phyloP scores from a whole-genome alignment of 2,113 vertebrate genomes.

The Syngnathoides biaculeatus region DNA sequence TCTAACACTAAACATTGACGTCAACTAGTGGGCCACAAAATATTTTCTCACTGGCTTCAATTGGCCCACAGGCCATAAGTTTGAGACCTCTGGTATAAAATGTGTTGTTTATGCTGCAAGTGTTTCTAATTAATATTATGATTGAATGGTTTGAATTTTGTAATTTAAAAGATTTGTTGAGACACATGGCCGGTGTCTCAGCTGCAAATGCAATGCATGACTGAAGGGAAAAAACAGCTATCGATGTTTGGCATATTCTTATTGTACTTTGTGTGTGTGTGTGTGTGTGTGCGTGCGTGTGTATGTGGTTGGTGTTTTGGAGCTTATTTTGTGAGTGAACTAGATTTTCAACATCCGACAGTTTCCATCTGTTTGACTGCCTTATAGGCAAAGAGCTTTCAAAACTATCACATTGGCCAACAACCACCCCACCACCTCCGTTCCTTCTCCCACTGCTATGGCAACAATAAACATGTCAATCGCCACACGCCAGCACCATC shows the following conservation, averaged over 20 bases:
- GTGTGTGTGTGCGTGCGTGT: constrained; percentile 28
- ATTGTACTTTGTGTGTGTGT: constrained; percentile 17
- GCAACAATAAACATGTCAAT: constrained; percentile 95
- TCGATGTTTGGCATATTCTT: neutral
- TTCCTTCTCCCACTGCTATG: constrained; percentile 80
- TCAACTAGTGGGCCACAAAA: too few species aligned
- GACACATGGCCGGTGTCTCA: constrained; percentile 17
- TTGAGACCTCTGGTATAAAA: neutral
- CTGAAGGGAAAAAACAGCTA: constrained; percentile 40
- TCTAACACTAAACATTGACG: too few species aligned
- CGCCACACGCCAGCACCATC: constrained; percentile 86
- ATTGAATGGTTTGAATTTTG: neutral
- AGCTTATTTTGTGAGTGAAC: constrained; percentile 25
- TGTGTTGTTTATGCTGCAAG: neutral
- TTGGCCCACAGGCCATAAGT: too few species aligned
- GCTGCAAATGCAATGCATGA: constrained; percentile 46
- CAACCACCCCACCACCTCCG: constrained; percentile 74
- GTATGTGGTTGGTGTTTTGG: constrained; percentile 32
- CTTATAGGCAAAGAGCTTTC: constrained; percentile 48
- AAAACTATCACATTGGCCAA: constrained; percentile 78
- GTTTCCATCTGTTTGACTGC: constrained; percentile 69
- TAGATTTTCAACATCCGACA: constrained; percentile 46
- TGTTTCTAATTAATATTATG: neutral
- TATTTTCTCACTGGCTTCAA: too few species aligned
- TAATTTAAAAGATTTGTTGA: neutral